These are phyloP conservation scores for Oasisia sp. DNA, from an alignment of 2,888 invertebrate genomes.

Conservation along the genomic window DNA sequence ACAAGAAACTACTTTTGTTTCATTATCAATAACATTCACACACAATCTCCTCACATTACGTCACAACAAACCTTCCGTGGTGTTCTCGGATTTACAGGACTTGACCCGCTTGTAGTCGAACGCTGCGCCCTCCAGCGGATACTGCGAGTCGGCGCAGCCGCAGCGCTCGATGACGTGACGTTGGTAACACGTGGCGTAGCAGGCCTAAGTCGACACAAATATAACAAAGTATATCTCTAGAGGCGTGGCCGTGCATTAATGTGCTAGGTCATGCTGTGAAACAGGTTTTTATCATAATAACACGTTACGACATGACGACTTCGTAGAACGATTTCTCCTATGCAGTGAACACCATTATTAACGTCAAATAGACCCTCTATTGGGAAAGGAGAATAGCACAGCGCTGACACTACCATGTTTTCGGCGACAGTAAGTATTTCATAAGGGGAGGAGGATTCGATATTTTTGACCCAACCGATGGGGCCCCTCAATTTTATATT, in stretches of 20 bases:
- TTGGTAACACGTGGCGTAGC: conserved; percentile 28
- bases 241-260: neutral
- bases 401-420: too few relatives aligned
- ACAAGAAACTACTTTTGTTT: neutral
- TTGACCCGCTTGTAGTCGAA: neutral
- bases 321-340: neutral
- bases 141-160: conserved; percentile 25
- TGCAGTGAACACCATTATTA: neutral
- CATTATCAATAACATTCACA: neutral
- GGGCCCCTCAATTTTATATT: too few relatives aligned
- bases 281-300: neutral
- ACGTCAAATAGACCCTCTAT: too few relatives aligned
- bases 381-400: too few relatives aligned
- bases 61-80: neutral
- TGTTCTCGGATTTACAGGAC: neutral
- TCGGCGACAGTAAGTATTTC: too few relatives aligned
- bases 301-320: neutral
- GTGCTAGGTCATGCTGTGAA: neutral
- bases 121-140: conserved; percentile 19
- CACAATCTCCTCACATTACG: neutral
- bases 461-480: too few relatives aligned
- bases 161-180: conserved; percentile 23
- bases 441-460: too few relatives aligned
- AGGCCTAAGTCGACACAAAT: neutral
- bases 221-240: neutral